Percentiles rank a stretch among this genome's conserved stretches.
Conservation (phyloP, 2,797 vertebrate genomes). For the Eurystomus glaucurus region DNA sequence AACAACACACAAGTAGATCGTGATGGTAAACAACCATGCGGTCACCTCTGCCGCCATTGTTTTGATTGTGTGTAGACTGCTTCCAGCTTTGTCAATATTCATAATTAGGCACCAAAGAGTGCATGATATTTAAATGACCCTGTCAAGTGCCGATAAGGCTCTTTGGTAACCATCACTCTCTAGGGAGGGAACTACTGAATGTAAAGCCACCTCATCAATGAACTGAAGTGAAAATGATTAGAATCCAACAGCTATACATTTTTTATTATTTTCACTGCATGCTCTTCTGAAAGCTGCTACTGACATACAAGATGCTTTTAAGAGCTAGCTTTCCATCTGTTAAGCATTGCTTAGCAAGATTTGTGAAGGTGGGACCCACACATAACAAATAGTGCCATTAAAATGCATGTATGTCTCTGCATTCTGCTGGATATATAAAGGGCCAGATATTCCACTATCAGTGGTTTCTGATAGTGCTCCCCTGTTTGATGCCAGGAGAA, state of each 20-base stretch:
- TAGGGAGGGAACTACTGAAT: constrained; percentile 20
- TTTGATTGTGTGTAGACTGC: constrained; percentile 84
- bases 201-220: constrained; percentile 37
- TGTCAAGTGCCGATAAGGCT: constrained; percentile 73
- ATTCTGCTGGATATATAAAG: not conserved
- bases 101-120: constrained; percentile 70
- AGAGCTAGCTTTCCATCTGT: constrained; percentile 42
- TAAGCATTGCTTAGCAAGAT: constrained; percentile 12
- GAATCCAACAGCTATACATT: constrained; percentile 44
- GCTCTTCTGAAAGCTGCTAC: constrained; percentile 44
- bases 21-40: constrained; percentile 90
- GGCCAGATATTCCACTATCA: not conserved
- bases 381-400: constrained; percentile 69
- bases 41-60: constrained; percentile 96
- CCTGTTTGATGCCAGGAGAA: not conserved
- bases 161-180: constrained; percentile 60
- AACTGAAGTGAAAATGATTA: constrained; percentile 55
- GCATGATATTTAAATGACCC: constrained; percentile 68
- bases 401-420: not conserved
- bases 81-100: constrained; percentile 88
- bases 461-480: not conserved
- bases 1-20: constrained; percentile 83
- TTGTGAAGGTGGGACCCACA: constrained; percentile 67
- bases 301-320: constrained; percentile 20
- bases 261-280: constrained; percentile 59